phyloP scores from a whole-genome alignment of 2,797 vertebrate species.

The Xiphorhynchus erythropygius region DNA sequence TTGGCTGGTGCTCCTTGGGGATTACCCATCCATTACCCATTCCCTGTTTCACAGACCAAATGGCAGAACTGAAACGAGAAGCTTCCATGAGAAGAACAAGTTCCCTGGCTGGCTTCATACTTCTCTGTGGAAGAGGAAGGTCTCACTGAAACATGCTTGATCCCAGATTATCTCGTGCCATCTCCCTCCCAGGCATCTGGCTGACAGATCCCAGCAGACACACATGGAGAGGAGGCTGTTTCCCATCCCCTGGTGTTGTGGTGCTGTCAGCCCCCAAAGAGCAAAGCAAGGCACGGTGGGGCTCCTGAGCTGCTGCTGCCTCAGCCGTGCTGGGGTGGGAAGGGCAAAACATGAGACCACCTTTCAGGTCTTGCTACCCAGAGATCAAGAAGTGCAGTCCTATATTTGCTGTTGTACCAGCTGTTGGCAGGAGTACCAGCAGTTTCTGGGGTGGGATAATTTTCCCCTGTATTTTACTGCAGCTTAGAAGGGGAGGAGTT shows the following conservation, averaged over 20 bases:
- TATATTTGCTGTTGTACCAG: background rate
- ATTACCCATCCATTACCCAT: constrained; percentile 10
- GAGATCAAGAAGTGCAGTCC: background rate
- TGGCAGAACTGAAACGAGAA: background rate
- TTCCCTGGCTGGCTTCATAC: background rate
- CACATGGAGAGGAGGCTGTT: background rate
- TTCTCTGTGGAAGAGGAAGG: background rate
- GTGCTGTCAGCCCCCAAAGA: background rate
- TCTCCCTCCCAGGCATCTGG: background rate
- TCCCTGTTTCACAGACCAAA: background rate
- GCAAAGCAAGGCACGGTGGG: background rate
- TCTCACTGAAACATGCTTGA: background rate
- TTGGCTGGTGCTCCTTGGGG: constrained; percentile 15
- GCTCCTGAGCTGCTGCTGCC: background rate
- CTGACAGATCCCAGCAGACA: background rate
- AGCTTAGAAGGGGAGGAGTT: background rate
- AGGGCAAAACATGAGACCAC: background rate
- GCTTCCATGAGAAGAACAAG: background rate
- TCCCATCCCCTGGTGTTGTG: background rate
- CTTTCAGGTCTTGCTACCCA: background rate
- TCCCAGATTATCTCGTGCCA: background rate
- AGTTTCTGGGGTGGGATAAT: background rate
- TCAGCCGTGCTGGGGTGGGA: background rate
- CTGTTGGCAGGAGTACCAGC: background rate
- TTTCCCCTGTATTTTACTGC: background rate